phyloP scores from a whole-genome alignment of 2,888 invertebrate species.

The Choreutis nemorana region DNA sequence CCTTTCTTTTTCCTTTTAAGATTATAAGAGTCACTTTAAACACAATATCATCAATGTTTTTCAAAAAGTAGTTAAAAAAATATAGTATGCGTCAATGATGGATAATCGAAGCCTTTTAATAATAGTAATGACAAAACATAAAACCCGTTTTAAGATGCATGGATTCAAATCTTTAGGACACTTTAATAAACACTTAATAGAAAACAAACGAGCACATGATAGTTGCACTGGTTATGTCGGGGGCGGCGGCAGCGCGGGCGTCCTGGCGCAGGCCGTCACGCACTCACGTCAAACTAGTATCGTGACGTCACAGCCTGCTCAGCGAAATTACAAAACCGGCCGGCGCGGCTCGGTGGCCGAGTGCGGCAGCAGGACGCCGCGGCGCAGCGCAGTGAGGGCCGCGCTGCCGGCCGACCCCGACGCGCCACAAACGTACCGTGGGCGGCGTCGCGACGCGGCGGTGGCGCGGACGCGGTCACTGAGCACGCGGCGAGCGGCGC shows the following conservation, averaged over 20 bases:
- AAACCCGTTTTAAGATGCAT: too few species aligned
- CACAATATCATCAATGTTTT: not conserved
- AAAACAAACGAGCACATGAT: constrained; percentile 52
- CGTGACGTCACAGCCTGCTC: constrained; percentile 61
- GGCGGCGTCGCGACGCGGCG: constrained; percentile 60
- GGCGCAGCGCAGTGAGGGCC: constrained; percentile 53
- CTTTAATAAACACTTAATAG: too few species aligned
- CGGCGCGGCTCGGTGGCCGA: constrained; percentile 40
- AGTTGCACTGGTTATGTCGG: constrained; percentile 53
- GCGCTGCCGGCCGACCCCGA: constrained; percentile 62
- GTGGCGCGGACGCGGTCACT: constrained; percentile 50
- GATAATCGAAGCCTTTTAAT: too few species aligned
- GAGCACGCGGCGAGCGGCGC: constrained; percentile 64
- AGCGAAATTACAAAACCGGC: constrained; percentile 63
- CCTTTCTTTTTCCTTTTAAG: constrained; percentile 10
- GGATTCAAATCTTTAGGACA: too few species aligned
- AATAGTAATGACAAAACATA: too few species aligned
- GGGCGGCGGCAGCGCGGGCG: constrained; percentile 48
- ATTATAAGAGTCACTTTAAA: constrained; percentile 7
- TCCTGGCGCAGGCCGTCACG: constrained; percentile 57
- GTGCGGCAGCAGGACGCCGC: constrained; percentile 33
- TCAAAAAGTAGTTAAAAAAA: not conserved
- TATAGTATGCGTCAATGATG: too few species aligned
- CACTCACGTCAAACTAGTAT: constrained; percentile 61
- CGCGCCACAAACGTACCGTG: constrained; percentile 59